Conservation (phyloP, 2,888 invertebrate genomes). For the Bugulina stolonifera region DNA sequence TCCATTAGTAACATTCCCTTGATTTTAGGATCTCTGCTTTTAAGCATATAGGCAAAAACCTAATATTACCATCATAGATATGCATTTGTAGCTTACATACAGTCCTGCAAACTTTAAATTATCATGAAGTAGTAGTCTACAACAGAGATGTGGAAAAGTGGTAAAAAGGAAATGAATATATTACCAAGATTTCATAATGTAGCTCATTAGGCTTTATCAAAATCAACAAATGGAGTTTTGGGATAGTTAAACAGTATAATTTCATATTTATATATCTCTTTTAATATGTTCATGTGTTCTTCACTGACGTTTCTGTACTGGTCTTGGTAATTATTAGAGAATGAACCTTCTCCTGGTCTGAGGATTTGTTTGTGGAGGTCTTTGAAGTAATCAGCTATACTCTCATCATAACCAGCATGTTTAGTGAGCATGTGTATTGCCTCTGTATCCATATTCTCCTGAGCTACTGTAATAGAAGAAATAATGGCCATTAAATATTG, state of each 20-base stretch:
- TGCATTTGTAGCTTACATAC: too few species aligned
- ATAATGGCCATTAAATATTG: too few species aligned
- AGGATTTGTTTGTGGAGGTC: not conserved
- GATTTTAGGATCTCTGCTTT: too few species aligned
- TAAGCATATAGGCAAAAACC: too few species aligned
- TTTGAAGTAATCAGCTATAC: not conserved
- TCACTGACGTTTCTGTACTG: not conserved
- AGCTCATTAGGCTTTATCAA: conserved; percentile 5
- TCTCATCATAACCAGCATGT: not conserved
- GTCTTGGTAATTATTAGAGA: not conserved
- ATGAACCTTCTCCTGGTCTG: not conserved
- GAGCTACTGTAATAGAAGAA: not conserved
- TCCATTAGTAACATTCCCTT: too few species aligned
- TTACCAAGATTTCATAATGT: too few species aligned
- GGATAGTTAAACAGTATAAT: not conserved
- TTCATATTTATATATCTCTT: conserved; percentile 1
- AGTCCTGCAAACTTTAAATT: too few species aligned
- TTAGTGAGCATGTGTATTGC: not conserved
- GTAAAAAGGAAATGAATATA: too few species aligned
- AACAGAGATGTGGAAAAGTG: too few species aligned
- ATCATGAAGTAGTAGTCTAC: too few species aligned
- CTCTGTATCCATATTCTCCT: conserved; percentile 11
- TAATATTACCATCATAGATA: too few species aligned
- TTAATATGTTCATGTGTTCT: conserved; percentile 1
- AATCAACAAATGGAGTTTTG: conserved; percentile 19